A percentile compares a stretch with the other conserved stretches of the same genome.
phyloP scores from a whole-genome alignment of 2,113 vertebrate genomes.

The Felis chaus region DNA sequence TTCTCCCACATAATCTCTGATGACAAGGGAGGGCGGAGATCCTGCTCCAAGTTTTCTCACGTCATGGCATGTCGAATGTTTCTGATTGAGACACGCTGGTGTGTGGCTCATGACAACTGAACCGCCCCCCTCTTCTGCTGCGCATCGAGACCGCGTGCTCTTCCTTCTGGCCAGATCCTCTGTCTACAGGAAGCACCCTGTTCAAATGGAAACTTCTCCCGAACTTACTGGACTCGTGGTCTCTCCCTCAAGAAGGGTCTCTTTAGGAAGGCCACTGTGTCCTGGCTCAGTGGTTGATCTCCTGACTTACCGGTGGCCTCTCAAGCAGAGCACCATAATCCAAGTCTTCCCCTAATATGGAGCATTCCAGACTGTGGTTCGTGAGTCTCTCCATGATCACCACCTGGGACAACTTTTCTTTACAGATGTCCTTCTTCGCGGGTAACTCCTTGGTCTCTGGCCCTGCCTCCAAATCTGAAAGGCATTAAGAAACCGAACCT shows the following conservation, averaged over 20 bases:
- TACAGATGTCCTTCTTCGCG: neutral
- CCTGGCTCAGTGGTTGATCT: too few species aligned
- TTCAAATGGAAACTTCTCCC: neutral
- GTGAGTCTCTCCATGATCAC: fast-evolving
- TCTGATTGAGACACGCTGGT: neutral
- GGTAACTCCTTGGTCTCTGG: neutral
- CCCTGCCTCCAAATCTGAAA: conserved; percentile 16
- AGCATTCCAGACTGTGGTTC: fast-evolving
- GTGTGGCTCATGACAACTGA: neutral
- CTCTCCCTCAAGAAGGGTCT: neutral
- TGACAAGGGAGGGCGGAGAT: neutral
- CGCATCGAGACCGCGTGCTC: fast-evolving
- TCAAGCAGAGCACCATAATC: neutral
- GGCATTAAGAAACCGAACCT: neutral
- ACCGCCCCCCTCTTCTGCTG: fast-evolving
- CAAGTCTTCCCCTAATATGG: neutral
- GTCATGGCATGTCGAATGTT: fast-evolving
- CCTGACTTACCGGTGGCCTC: conserved; percentile 41
- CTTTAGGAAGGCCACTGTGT: neutral
- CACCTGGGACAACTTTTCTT: neutral
- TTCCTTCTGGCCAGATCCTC: neutral
- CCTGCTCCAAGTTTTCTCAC: neutral
- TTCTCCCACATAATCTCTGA: neutral
- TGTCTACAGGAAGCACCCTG: too few species aligned
- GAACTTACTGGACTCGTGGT: neutral